A percentile compares a stretch with the other conserved stretches of the same genome.
Evolutionary conservation across 2,888 invertebrate species (phyloP).

Genomic region (Hipparchia semele): DNA sequence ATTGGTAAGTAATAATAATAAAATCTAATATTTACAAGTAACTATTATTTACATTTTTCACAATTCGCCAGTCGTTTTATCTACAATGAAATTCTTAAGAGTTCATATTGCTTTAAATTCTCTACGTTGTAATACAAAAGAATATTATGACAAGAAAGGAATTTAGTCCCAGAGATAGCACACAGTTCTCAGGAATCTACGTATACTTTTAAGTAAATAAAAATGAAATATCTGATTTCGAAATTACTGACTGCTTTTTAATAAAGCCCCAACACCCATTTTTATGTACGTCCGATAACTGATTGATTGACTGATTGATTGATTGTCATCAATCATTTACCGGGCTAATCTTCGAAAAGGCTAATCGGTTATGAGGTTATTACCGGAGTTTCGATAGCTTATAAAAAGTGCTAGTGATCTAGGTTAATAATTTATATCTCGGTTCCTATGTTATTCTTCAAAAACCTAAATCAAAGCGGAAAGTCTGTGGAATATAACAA

Average conservation of each 20-base stretch:
- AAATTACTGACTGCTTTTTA: no score
- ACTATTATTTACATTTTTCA: slow-evolving; percentile 53
- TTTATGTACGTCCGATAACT: no score
- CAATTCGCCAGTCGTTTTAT: slow-evolving; percentile 29
- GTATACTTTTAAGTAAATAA: no score
- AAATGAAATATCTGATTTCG: no score
- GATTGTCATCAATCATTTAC: no score
- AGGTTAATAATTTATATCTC: no score
- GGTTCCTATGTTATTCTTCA: no score
- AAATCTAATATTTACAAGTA: slow-evolving; percentile 64
- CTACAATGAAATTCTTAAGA: slow-evolving; percentile 32
- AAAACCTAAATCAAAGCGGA: no score
- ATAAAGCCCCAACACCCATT: no score
- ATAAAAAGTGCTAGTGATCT: not conserved
- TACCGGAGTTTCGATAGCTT: no score
- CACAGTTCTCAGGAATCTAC: not conserved
- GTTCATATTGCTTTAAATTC: slow-evolving; percentile 32
- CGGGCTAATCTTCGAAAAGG: not conserved
- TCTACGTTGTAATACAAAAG: not conserved
- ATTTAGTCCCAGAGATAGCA: slow-evolving; percentile 8
- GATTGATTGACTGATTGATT: no score
- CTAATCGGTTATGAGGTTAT: not conserved
- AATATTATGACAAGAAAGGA: not conserved
- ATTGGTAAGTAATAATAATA: slow-evolving; percentile 65
- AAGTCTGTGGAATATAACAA: no score